A percentile compares a stretch with the other conserved stretches of the same genome.
These are phyloP conservation scores for Brachionus rotundiformis DNA, from an alignment of 1,140 invertebrate genomes.

Conservation along the genomic window DNA sequence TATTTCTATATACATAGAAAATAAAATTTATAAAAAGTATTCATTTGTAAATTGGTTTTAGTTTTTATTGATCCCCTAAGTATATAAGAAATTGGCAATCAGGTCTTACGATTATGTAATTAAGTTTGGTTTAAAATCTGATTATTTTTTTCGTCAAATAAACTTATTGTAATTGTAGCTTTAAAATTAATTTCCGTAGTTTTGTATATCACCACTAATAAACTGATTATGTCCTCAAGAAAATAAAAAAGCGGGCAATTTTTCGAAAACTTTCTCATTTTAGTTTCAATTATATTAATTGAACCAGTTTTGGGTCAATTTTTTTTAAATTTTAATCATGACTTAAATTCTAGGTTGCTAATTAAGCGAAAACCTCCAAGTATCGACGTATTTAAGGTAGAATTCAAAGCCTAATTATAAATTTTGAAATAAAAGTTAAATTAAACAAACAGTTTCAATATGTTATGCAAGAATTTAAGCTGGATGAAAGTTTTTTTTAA, in stretches of 20 bases:
- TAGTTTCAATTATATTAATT: neutral
- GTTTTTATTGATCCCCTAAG: neutral
- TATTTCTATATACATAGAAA: neutral
- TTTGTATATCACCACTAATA: no score
- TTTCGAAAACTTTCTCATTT: neutral
- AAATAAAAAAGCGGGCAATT: neutral
- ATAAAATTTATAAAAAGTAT: no score
- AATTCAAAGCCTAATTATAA: neutral
- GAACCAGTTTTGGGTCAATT: neutral
- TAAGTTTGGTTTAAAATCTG: neutral
- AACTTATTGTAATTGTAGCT: neutral
- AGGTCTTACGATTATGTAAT: neutral
- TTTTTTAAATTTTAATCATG: neutral
- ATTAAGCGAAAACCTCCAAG: neutral
- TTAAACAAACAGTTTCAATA: neutral
- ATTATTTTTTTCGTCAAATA: no score
- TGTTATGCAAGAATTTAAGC: conserved; percentile 3
- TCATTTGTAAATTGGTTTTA: no score
- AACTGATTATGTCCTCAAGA: neutral
- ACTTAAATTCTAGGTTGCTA: neutral
- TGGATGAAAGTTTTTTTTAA: neutral
- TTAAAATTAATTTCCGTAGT: neutral
- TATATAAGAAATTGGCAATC: no score
- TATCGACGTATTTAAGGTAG: neutral
- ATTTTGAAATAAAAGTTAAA: neutral